Conservation (phyloP, 2,113 vertebrate genomes). For the Hydrochoerus hydrochaeris region DNA sequence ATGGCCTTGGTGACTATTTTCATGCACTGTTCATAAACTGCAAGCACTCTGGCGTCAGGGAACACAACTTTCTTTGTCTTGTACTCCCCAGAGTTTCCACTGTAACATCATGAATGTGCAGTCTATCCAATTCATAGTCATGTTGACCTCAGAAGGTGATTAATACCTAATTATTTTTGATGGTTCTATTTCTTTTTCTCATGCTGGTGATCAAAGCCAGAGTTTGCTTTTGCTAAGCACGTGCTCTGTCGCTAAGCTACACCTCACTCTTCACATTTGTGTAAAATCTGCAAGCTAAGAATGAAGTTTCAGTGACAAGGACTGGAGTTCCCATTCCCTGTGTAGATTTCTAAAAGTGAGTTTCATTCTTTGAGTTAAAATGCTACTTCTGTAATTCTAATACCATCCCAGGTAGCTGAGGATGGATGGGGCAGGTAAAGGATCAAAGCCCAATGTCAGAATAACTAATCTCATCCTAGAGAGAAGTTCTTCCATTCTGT, state of each 20-base stretch:
- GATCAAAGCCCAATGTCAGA: not conserved
- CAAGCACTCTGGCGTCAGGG: not conserved
- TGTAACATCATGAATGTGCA: not conserved
- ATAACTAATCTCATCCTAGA: not conserved
- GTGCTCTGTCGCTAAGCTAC: not conserved
- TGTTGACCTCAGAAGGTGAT: not conserved
- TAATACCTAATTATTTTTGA: not conserved
- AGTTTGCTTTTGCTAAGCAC: not conserved
- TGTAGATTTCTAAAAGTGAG: not conserved
- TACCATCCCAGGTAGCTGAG: not conserved
- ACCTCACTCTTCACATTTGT: not conserved
- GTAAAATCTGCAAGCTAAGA: not conserved
- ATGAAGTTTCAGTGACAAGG: not conserved
- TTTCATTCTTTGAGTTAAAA: not conserved
- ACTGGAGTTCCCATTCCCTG: not conserved
- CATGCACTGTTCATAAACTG: not conserved
- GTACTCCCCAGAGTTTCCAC: not conserved
- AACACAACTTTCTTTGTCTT: not conserved
- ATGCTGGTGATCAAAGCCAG: not conserved
- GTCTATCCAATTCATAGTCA: not conserved
- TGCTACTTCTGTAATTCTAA: not conserved
- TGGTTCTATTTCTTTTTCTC: not conserved
- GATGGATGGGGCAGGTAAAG: not conserved
- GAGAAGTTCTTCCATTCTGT: constrained; percentile 2
- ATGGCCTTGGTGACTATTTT: not conserved